Evolutionary conservation across 37 sponge, comb jelly and placozoan genomes (phyloP).

Genomic region (Lycopodina hypogea): DNA sequence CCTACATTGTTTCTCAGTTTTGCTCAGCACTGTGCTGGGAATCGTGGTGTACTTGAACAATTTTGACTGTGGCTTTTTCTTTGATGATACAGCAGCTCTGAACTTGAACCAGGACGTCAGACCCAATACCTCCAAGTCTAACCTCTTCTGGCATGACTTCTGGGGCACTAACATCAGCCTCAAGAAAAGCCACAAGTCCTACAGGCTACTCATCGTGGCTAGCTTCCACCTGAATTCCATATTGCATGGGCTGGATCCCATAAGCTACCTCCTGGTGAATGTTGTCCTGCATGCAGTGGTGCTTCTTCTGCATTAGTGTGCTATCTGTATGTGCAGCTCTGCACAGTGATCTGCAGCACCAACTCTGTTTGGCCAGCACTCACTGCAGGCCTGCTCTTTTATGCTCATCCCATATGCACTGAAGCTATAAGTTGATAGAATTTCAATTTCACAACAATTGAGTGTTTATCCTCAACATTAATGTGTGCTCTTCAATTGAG

Average conservation of each 20-base stretch:
- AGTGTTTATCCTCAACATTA: background rate
- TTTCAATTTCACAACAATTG: slow-evolving; percentile 20
- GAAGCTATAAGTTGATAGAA: slow-evolving; percentile 64
- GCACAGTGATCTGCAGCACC: slow-evolving; percentile 40
- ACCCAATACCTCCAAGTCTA: slow-evolving; percentile 46
- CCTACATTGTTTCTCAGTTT: background rate
- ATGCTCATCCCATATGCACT: slow-evolving; percentile 60
- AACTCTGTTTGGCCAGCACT: slow-evolving; percentile 60
- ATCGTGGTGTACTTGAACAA: slow-evolving; percentile 65
- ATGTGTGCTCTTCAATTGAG: background rate
- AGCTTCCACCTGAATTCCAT: slow-evolving; percentile 82
- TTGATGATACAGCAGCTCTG: slow-evolving; percentile 82
- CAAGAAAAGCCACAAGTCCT: slow-evolving; percentile 81
- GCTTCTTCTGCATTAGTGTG: too few relatives aligned
- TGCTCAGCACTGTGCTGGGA: background rate
- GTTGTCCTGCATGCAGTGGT: slow-evolving; percentile 80
- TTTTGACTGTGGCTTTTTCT: slow-evolving; percentile 75
- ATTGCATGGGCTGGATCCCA: slow-evolving; percentile 75
- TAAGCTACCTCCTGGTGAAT: slow-evolving; percentile 90
- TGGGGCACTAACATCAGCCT: slow-evolving; percentile 89
- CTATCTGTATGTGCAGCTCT: slow-evolving; percentile 67
- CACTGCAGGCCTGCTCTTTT: slow-evolving; percentile 71
- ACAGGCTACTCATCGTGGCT: slow-evolving; percentile 83
- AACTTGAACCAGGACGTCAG: slow-evolving; percentile 67
- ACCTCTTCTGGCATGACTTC: slow-evolving; percentile 84